Evolutionary conservation across 2,113 vertebrate species (phyloP).

Genomic region (Oreochromis spilurus): DNA sequence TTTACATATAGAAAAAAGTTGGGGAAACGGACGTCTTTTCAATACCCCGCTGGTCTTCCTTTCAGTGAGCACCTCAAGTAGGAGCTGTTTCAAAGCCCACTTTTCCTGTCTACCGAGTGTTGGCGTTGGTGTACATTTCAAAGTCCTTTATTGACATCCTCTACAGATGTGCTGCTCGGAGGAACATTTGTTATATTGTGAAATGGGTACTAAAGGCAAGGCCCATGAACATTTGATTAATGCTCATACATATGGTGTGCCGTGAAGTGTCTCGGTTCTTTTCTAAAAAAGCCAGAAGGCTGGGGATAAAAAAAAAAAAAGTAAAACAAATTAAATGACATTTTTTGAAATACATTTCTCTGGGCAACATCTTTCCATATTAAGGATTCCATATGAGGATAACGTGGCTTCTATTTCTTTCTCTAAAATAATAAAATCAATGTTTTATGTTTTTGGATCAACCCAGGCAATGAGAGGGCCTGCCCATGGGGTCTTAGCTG

Average conservation of each 20-base stretch:
- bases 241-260: constrained; percentile 42
- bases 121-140: constrained; percentile 66
- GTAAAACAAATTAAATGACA: constrained; percentile 27
- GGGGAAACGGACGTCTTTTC: constrained; percentile 58
- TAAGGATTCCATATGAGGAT: constrained; percentile 23
- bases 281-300: constrained; percentile 41
- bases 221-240: constrained; percentile 58
- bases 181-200: constrained; percentile 62
- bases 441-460: constrained; percentile 56
- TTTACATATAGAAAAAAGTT: constrained; percentile 69
- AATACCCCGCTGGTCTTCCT: constrained; percentile 50
- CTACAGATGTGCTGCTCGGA: constrained; percentile 65
- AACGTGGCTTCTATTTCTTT: constrained; percentile 62
- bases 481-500: constrained; percentile 56
- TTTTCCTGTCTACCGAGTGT: constrained; percentile 42
- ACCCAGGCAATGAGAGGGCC: constrained; percentile 19
- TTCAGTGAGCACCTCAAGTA: constrained; percentile 46
- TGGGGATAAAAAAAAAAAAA: neutral
- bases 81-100: constrained; percentile 55
- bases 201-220: constrained; percentile 49
- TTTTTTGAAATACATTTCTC: constrained; percentile 16
- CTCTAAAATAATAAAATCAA: constrained; percentile 50
- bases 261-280: neutral
- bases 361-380: constrained; percentile 54
- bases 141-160: constrained; percentile 65